These are phyloP conservation scores for Argya squamiceps DNA, from an alignment of 2,797 vertebrate genomes.

Conservation along the genomic window DNA sequence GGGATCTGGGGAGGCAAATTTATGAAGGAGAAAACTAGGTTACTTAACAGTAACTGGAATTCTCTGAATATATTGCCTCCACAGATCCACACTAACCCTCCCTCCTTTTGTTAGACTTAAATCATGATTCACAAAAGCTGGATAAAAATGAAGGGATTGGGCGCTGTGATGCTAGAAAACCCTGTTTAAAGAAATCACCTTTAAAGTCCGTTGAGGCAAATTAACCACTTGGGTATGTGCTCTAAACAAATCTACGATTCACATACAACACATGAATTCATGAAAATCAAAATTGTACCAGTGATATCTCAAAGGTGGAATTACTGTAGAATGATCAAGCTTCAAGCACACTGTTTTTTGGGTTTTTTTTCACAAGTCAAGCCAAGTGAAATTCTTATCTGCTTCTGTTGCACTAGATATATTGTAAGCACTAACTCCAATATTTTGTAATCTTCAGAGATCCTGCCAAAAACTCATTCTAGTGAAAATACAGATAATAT, in stretches of 20 bases:
- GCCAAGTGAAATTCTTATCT: neutral
- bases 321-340: neutral
- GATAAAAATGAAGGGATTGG: slow-evolving; percentile 41
- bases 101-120: slow-evolving; percentile 44
- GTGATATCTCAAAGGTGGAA: neutral
- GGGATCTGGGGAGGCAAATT: slow-evolving; percentile 72
- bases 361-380: neutral
- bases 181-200: slow-evolving; percentile 25
- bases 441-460: neutral
- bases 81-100: slow-evolving; percentile 72
- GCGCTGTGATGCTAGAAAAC: slow-evolving; percentile 20
- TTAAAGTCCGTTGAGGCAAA: neutral
- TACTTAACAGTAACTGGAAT: slow-evolving; percentile 72
- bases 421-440: neutral
- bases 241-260: slow-evolving; percentile 4
- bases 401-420: neutral
- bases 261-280: neutral
- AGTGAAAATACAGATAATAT: neutral
- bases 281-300: neutral
- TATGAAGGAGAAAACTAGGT: slow-evolving; percentile 74
- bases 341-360: neutral
- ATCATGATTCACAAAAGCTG: slow-evolving; percentile 27
- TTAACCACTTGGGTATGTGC: neutral
- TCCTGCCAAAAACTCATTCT: neutral
- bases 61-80: slow-evolving; percentile 72